Percentiles rank a stretch among this genome's conserved stretches.
These are phyloP conservation scores for Leiothrix lutea DNA, from an alignment of 2,113 vertebrate species.

Conservation along the genomic window DNA sequence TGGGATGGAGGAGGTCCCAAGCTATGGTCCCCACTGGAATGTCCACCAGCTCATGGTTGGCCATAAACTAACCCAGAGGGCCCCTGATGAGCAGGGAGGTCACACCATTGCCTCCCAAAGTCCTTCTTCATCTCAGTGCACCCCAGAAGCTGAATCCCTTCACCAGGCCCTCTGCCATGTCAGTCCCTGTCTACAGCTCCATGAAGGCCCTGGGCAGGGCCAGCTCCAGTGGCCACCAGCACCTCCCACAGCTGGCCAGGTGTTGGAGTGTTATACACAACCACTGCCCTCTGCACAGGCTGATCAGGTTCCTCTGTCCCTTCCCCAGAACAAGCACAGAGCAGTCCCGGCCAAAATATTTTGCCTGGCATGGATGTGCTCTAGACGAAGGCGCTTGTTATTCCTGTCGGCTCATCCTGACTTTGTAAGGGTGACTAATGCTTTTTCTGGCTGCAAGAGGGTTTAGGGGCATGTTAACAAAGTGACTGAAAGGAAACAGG, in stretches of 20 bases:
- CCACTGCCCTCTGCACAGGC: not conserved
- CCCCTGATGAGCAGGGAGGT: not conserved
- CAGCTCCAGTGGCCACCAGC: not conserved
- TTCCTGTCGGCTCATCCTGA: conserved; percentile 51
- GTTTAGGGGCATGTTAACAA: conserved; percentile 14
- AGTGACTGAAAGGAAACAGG: not conserved
- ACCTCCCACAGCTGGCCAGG: not conserved
- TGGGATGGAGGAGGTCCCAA: not conserved
- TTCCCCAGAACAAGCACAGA: not conserved
- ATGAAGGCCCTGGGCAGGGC: not conserved
- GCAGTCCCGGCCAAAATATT: not conserved
- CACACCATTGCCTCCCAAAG: not conserved
- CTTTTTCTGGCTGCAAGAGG: conserved; percentile 26
- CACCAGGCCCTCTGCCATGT: not conserved
- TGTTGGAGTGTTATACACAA: not conserved
- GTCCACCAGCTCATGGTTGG: not conserved
- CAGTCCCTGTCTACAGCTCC: rapidly evolving
- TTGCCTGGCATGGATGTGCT: conserved; percentile 19
- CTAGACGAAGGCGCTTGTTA: conserved; percentile 4
- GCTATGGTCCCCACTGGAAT: not conserved
- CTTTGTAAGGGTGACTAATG: conserved; percentile 30
- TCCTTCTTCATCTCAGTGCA: not conserved
- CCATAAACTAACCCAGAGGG: not conserved
- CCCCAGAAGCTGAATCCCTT: not conserved
- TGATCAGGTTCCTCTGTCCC: not conserved